Evolutionary conservation across 2,797 vertebrate genomes (phyloP).

Genomic region (Rhyacichthys aspro): DNA sequence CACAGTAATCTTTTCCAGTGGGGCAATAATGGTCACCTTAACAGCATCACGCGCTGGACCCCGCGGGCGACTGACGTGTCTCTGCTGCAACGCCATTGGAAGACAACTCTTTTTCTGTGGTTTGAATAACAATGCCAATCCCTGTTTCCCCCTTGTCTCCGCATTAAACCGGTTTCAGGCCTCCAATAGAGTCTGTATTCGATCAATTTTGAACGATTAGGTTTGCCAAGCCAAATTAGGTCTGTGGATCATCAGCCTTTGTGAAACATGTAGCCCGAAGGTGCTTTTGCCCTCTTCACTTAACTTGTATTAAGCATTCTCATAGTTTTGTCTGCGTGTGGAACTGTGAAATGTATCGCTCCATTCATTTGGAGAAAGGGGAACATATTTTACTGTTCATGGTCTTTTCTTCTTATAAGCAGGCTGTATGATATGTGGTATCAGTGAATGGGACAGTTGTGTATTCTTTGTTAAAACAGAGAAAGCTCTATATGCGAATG

Average conservation of each 20-base stretch:
- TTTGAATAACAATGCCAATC: constrained; percentile 66
- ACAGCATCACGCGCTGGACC: constrained; percentile 63
- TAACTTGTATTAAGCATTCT: constrained; percentile 48
- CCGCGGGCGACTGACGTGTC: constrained; percentile 53
- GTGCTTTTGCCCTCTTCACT: constrained; percentile 61
- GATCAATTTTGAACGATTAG: constrained; percentile 71
- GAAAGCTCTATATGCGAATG: constrained; percentile 21
- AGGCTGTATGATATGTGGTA: constrained; percentile 39
- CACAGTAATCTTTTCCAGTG: constrained; percentile 33
- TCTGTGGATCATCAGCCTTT: constrained; percentile 66
- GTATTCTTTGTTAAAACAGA: constrained; percentile 30
- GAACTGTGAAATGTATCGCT: constrained; percentile 48
- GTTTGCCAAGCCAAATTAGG: constrained; percentile 76
- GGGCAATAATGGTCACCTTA: constrained; percentile 62
- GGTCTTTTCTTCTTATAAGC: constrained; percentile 36
- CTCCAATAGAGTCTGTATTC: constrained; percentile 56
- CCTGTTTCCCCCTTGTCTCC: constrained; percentile 63
- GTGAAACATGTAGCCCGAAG: constrained; percentile 63
- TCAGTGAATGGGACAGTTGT: constrained; percentile 54
- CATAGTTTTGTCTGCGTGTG: constrained; percentile 36
- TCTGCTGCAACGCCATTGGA: constrained; percentile 34
- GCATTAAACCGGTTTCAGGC: constrained; percentile 56
- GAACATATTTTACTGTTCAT: constrained; percentile 50
- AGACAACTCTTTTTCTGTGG: constrained; percentile 57
- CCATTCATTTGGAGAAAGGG: constrained; percentile 45